These are phyloP conservation scores for Heteromurus nitidus DNA, from an alignment of 2,888 invertebrate genomes.

Conservation along the genomic window DNA sequence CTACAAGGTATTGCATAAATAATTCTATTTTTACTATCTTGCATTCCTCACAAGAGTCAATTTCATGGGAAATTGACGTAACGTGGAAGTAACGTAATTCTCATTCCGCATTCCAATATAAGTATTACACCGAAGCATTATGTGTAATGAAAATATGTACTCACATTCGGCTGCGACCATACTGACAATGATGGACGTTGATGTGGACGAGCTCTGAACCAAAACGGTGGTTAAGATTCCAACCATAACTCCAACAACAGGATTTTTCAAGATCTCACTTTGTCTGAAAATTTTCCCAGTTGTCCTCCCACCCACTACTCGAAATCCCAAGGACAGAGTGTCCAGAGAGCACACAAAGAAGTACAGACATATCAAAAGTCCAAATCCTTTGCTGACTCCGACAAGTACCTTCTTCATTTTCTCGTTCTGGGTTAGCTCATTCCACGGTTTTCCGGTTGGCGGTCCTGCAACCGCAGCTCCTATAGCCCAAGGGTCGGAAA, in stretches of 20 bases:
- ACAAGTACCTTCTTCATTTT: constrained; percentile 73
- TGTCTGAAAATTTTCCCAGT: constrained; percentile 75
- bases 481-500: constrained; percentile 68
- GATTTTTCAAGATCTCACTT: constrained; percentile 77
- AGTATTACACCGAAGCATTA: too few relatives aligned
- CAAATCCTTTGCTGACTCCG: constrained; percentile 70
- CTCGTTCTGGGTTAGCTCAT: constrained; percentile 65
- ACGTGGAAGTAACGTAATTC: too few relatives aligned
- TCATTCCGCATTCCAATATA: too few relatives aligned
- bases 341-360: constrained; percentile 76
- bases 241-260: constrained; percentile 76
- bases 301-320: constrained; percentile 75
- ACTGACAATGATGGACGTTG: constrained; percentile 77
- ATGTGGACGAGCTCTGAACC: constrained; percentile 78
- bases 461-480: constrained; percentile 30
- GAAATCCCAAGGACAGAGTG: constrained; percentile 75
- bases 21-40: too few relatives aligned
- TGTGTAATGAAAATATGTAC: too few relatives aligned
- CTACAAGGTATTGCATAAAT: constrained; percentile 74
- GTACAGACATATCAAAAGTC: constrained; percentile 75
- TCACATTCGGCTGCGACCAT: constrained; percentile 76
- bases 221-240: constrained; percentile 79
- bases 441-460: constrained; percentile 65
- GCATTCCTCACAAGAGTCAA: too few relatives aligned
- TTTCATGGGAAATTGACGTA: too few relatives aligned